Conservation (phyloP, 1,140 invertebrate species). For the Agraylea sexmaculata region DNA sequence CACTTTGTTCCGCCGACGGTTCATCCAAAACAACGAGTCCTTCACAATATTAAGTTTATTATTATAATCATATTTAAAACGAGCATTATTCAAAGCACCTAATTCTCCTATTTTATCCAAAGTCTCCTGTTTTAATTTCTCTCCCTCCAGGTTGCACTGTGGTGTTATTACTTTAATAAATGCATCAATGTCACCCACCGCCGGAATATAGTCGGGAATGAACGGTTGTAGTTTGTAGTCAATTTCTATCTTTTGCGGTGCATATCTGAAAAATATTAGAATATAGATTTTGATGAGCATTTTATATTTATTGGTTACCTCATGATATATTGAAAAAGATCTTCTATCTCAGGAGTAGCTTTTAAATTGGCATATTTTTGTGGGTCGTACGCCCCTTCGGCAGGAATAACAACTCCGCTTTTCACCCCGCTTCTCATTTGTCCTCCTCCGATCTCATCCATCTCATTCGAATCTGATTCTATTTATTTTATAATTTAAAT, state of each 20-base stretch:
- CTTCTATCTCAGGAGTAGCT: slow-evolving; percentile 76
- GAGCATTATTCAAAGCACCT: too few species aligned
- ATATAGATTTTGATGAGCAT: neutral
- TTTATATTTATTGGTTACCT: slow-evolving; percentile 45
- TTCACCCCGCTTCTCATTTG: slow-evolving; percentile 32
- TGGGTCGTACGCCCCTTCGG: slow-evolving; percentile 66
- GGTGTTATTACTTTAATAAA: slow-evolving; percentile 88
- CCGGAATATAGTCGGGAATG: slow-evolving; percentile 92
- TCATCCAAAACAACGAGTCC: slow-evolving; percentile 89
- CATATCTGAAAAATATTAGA: slow-evolving; percentile 55
- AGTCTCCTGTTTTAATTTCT: slow-evolving; percentile 26
- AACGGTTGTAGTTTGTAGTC: slow-evolving; percentile 89
- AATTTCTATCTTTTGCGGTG: slow-evolving; percentile 81
- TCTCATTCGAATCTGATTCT: slow-evolving; percentile 24
- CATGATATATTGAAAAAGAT: slow-evolving; percentile 86
- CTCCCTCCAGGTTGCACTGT: slow-evolving; percentile 43
- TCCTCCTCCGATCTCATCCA: slow-evolving; percentile 30
- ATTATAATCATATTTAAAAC: too few species aligned
- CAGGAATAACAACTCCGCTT: slow-evolving; percentile 32
- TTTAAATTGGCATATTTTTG: slow-evolving; percentile 73
- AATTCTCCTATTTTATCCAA: slow-evolving; percentile 35
- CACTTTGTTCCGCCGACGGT: slow-evolving; percentile 87
- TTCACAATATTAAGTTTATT: slow-evolving; percentile 26
- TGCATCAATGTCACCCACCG: slow-evolving; percentile 96
- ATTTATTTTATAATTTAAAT: slow-evolving; percentile 19